Base-by-base conservation (phyloP, 1,140 invertebrate genomes). In the Plectrocnemia conspersa region DNA sequence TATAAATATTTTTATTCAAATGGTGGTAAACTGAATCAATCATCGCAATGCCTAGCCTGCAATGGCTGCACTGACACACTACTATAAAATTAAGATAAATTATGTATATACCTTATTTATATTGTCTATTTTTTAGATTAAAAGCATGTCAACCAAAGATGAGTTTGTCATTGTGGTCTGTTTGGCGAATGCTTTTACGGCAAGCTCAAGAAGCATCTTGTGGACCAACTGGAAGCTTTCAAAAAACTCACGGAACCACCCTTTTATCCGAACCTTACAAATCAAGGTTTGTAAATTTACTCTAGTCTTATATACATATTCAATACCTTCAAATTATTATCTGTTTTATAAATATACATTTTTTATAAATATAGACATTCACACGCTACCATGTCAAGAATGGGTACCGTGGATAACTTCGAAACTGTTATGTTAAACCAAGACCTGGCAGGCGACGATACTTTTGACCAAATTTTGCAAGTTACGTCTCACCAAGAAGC, bases 401-500 rank as follows among this genome's bases (percentile, higher is more conserved):
- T 60, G 1, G 54, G 58, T 15, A 46, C 23, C 15, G n/a, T 49
- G 24, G 58, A 60, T n/a, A 44, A 23, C 9, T 32, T n/a, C 22
- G 33, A n/a, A 29, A 29, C n/a, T 29, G 6, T 29, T 7, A 29
- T n/a, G 27, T n/a, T 29, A 35, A 27, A 18, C 33, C 10, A 29
- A 15, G 21, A 36, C 24, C 21, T 38, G 29, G 29, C 9, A 47
- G 9, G 15, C 23, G 77, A 86, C 44, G 88, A 93, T 65, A 86
- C 88, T 1, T 90, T 93, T 68, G 89, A 93, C 56, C 85, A 91
- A 70, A 88, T 93, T 61, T 74, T 95, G 15, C 82, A 87, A 71
- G 84, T 88, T 45, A 88, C 90, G 5, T 76, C 84, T 24, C 84
- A 92, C 58, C 86, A 92, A 67, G 91, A 95, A 61, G 84, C 90